Percentiles rank a stretch among this genome's conserved stretches.
phyloP scores from a whole-genome alignment of 2,888 invertebrate species.

The Scaptomyza tumidula region DNA sequence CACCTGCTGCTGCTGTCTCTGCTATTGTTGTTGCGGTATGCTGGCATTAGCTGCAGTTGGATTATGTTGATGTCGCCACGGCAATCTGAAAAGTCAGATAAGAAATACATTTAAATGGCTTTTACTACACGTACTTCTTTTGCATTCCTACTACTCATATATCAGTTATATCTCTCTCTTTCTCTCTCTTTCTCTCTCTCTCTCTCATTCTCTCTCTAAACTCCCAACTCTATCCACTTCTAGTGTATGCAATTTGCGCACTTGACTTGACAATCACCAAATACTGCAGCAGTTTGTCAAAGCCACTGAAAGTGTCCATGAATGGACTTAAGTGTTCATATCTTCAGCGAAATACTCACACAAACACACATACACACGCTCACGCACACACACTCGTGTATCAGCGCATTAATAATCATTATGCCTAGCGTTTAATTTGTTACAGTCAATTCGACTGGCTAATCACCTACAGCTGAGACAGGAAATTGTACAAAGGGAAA shows the following conservation, averaged over 20 bases:
- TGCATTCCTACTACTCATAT: conserved; percentile 38
- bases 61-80: conserved; percentile 46
- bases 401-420: conserved; percentile 50
- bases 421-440: conserved; percentile 34
- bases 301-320: conserved; percentile 64
- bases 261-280: conserved; percentile 60
- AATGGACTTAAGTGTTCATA: conserved; percentile 72
- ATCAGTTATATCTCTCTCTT: background rate
- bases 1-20: conserved; percentile 42
- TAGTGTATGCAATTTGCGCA: conserved; percentile 56
- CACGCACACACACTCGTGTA: conserved; percentile 28
- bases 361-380: conserved; percentile 27
- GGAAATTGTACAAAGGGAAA: conserved; percentile 9
- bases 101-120: conserved; percentile 64
- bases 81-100: conserved; percentile 70
- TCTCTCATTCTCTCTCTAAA: background rate
- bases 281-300: conserved; percentile 60
- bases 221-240: background rate
- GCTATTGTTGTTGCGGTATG: conserved; percentile 35
- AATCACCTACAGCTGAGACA: conserved; percentile 33
- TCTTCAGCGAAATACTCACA: conserved; percentile 42
- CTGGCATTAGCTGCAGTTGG: conserved; percentile 67
- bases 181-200: background rate
- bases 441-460: conserved; percentile 34
- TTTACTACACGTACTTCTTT: conserved; percentile 35